These are phyloP conservation scores for Rhyacophila evoluta DNA, from an alignment of 2,888 invertebrate genomes.

Conservation along the genomic window DNA sequence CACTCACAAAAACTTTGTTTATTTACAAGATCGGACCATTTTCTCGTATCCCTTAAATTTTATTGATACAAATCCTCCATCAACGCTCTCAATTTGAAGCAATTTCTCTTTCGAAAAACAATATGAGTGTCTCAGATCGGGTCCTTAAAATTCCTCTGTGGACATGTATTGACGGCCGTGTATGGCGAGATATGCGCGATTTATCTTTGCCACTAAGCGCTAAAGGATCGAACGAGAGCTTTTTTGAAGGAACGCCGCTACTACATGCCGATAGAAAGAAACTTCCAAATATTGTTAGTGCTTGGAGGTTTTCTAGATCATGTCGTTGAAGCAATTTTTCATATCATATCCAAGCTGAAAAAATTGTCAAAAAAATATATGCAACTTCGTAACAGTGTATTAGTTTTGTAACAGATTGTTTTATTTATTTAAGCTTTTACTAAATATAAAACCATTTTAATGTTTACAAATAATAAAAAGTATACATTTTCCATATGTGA, in stretches of 20 bases:
- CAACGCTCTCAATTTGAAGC: background rate
- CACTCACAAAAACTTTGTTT: background rate
- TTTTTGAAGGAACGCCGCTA: background rate
- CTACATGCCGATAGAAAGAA: background rate
- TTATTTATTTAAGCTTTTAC: too few relatives aligned
- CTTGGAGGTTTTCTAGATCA: background rate
- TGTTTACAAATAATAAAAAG: too few relatives aligned
- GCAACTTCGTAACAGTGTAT: too few relatives aligned
- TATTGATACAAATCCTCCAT: slow-evolving; percentile 3
- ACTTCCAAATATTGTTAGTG: background rate
- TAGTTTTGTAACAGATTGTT: too few relatives aligned
- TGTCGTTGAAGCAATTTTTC: too few relatives aligned
- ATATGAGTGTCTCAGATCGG: background rate
- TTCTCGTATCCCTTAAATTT: background rate
- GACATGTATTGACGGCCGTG: slow-evolving; percentile 15
- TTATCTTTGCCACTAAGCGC: slow-evolving; percentile 9
- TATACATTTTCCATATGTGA: too few relatives aligned
- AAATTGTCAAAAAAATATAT: too few relatives aligned
- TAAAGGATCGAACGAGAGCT: slow-evolving; percentile 12
- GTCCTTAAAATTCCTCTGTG: background rate
- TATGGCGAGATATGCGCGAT: slow-evolving; percentile 12
- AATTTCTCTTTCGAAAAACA: slow-evolving; percentile 6
- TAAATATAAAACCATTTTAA: too few relatives aligned
- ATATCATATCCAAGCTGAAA: too few relatives aligned
- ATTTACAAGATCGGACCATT: background rate